Conservation (phyloP, 1,140 invertebrate species). For the Apis dorsata region DNA sequence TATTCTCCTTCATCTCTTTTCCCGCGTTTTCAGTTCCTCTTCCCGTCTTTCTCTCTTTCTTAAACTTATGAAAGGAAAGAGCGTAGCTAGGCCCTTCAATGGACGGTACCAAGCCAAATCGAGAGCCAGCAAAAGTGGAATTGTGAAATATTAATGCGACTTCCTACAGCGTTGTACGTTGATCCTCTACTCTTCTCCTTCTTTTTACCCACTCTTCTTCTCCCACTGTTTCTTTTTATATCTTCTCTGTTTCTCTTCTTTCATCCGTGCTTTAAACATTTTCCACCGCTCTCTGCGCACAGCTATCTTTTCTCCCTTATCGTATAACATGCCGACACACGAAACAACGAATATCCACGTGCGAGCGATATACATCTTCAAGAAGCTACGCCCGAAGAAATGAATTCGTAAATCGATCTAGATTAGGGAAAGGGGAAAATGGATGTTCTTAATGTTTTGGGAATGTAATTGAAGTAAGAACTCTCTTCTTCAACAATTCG, state of each 20-base stretch:
- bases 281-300: too few relatives aligned
- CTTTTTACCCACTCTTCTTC: background rate
- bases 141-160: conserved; percentile 75
- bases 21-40: background rate
- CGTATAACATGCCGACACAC: background rate
- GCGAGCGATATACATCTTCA: background rate
- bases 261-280: background rate
- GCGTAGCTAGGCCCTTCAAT: conserved; percentile 53
- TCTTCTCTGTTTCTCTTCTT: background rate
- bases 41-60: conserved; percentile 35
- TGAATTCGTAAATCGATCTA: conserved; percentile 11
- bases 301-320: background rate
- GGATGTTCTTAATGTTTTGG: background rate
- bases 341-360: background rate
- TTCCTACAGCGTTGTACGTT: conserved; percentile 46
- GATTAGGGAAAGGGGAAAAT: background rate
- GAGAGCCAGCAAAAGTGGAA: conserved; percentile 64
- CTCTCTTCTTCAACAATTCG: too few relatives aligned
- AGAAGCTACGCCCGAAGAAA: background rate
- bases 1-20: conserved; percentile 30
- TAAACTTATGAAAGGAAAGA: conserved; percentile 65
- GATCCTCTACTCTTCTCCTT: conserved; percentile 40
- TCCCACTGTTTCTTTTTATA: background rate
- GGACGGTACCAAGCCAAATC: conserved; percentile 65
- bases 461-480: background rate